Conservation (phyloP, 1,140 invertebrate genomes). For the Sarcophaga bullata region DNA sequence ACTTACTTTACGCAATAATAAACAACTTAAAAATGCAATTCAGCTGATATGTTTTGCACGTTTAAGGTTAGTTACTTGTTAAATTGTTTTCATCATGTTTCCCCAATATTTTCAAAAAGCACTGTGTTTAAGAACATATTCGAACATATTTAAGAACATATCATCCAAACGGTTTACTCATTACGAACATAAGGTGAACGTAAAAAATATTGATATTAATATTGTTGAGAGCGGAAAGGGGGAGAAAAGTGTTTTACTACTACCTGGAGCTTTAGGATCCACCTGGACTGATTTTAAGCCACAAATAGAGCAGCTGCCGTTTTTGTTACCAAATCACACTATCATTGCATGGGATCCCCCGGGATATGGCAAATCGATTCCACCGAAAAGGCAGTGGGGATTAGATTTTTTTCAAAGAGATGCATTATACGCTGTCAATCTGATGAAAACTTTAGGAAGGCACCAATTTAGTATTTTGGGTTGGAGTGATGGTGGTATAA, state of each 20-base stretch:
- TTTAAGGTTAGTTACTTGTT: no score
- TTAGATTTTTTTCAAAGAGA: constrained; percentile 80
- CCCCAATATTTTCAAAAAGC: neutral
- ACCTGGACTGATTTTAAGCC: constrained; percentile 85
- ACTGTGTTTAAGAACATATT: no score
- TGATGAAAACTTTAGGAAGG: constrained; percentile 79
- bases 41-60: no score
- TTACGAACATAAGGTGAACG: constrained; percentile 69
- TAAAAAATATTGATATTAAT: constrained; percentile 73
- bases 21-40: no score
- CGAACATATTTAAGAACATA: neutral
- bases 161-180: constrained; percentile 42
- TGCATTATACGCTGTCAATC: constrained; percentile 74
- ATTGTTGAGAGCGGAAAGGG: constrained; percentile 80
- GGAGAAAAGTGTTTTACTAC: constrained; percentile 73
- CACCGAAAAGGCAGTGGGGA: constrained; percentile 78
- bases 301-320: constrained; percentile 77
- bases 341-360: constrained; percentile 89
- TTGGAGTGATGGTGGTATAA: constrained; percentile 91
- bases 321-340: constrained; percentile 73
- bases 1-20: no score
- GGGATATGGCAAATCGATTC: constrained; percentile 86
- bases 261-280: constrained; percentile 81
- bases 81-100: neutral
- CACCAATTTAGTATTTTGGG: constrained; percentile 82